phyloP scores from a whole-genome alignment of 2,888 invertebrate species.

The Lymantria monacha region DNA sequence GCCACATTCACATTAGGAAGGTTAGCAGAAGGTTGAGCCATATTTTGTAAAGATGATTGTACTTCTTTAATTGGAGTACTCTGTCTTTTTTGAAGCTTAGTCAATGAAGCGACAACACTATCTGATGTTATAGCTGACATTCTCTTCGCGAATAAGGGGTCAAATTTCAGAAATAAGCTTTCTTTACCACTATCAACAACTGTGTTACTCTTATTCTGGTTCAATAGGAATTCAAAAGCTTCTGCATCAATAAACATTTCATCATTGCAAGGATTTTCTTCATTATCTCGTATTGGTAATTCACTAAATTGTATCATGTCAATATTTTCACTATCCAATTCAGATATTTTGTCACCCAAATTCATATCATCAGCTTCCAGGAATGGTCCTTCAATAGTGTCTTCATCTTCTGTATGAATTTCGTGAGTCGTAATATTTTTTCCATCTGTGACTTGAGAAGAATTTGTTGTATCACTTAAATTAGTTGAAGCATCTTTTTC shows the following conservation, averaged over 20 bases:
- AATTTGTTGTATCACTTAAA: conserved; percentile 42
- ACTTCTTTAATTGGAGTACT: conserved; percentile 53
- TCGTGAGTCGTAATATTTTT: conserved; percentile 54
- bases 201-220: conserved; percentile 63
- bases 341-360: conserved; percentile 42
- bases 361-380: conserved; percentile 56
- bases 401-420: conserved; percentile 70
- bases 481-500: conserved; percentile 43
- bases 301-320: conserved; percentile 60
- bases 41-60: conserved; percentile 27
- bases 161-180: conserved; percentile 73
- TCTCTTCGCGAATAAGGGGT: conserved; percentile 69
- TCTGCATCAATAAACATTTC: conserved; percentile 76
- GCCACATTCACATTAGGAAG: conserved; percentile 46
- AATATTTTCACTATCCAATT: conserved; percentile 39
- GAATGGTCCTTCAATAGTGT: conserved; percentile 72
- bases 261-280: conserved; percentile 51
- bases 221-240: conserved; percentile 69
- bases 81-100: conserved; percentile 53
- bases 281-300: conserved; percentile 41
- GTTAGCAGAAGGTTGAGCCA: conserved; percentile 38
- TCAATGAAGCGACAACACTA: conserved; percentile 57
- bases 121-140: conserved; percentile 51
- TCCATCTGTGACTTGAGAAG: conserved; percentile 50
- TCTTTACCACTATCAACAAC: conserved; percentile 72